Evolutionary conservation across 2,113 vertebrate species (phyloP).

Genomic region (Mungos mungo): DNA sequence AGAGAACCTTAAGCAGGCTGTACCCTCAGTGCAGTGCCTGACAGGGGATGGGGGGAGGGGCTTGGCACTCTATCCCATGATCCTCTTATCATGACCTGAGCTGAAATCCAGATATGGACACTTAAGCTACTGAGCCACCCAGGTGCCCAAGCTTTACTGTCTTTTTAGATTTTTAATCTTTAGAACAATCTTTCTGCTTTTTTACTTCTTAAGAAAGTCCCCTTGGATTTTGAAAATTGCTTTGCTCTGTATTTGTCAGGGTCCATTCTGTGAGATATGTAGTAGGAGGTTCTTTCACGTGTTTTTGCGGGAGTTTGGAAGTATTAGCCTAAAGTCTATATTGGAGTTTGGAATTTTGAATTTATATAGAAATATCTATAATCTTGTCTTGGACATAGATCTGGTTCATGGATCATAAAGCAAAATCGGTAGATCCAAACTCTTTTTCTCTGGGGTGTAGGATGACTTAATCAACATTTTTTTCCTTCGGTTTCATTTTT

Average conservation of each 20-base stretch:
- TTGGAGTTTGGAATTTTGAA: not conserved
- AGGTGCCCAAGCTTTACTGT: not conserved
- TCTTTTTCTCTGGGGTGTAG: not conserved
- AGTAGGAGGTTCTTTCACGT: not conserved
- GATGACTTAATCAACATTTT: not conserved
- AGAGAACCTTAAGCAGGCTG: too few relatives aligned
- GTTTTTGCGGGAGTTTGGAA: not conserved
- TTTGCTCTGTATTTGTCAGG: not conserved
- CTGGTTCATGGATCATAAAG: not conserved
- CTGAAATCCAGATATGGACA: not conserved
- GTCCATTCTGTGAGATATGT: fast-evolving
- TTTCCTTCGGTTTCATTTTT: not conserved
- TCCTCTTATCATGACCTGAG: not conserved
- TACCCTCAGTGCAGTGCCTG: too few relatives aligned
- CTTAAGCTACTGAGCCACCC: too few relatives aligned
- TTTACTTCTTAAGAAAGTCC: not conserved
- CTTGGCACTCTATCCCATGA: too few relatives aligned
- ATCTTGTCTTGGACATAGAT: not conserved
- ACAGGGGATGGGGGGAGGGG: too few relatives aligned
- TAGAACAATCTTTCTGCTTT: not conserved
- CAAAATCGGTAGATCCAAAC: not conserved
- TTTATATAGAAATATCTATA: not conserved
- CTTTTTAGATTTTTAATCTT: not conserved
- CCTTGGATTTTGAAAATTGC: not conserved
- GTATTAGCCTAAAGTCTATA: not conserved